phyloP scores from a whole-genome alignment of 2,113 vertebrate species.

The Lepidothrix coronata region DNA sequence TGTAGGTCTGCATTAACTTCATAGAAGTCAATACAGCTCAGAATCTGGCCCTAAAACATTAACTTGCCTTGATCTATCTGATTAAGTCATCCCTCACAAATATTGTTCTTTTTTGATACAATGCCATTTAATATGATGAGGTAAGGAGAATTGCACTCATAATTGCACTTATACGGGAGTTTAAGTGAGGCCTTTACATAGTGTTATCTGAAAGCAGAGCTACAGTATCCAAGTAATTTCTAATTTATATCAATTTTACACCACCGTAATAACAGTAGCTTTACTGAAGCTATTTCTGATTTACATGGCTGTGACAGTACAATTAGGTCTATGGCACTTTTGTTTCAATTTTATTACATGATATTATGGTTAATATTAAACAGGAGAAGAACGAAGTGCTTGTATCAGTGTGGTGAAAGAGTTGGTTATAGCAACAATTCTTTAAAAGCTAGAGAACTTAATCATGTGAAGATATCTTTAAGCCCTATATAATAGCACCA shows the following conservation, averaged over 20 bases:
- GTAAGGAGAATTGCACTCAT: background rate
- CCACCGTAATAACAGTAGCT: slow-evolving; percentile 40
- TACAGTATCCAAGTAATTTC: slow-evolving; percentile 14
- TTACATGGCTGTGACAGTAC: slow-evolving; percentile 61
- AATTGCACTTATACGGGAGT: background rate
- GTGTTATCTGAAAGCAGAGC: slow-evolving; percentile 10
- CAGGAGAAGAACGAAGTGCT: slow-evolving; percentile 9
- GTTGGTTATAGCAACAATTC: slow-evolving; percentile 14
- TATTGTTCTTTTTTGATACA: background rate
- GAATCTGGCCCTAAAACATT: background rate
- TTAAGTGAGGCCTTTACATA: slow-evolving; percentile 9
- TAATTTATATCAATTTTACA: slow-evolving; percentile 59
- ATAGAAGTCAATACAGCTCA: background rate
- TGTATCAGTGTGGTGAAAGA: background rate
- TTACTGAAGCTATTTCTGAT: slow-evolving; percentile 54
- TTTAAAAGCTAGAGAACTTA: slow-evolving; percentile 43
- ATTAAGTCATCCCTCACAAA: slow-evolving; percentile 11
- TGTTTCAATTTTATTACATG: slow-evolving; percentile 58
- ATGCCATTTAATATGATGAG: background rate
- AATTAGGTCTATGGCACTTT: slow-evolving; percentile 65
- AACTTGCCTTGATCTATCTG: background rate
- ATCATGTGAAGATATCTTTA: slow-evolving; percentile 36
- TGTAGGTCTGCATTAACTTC: background rate
- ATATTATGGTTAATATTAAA: slow-evolving; percentile 62
- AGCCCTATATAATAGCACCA: background rate